Percentiles rank a stretch among this genome's conserved stretches.
Evolutionary conservation across 2,113 vertebrate species (phyloP).

Genomic region (Leptobrachium ailaonicum): DNA sequence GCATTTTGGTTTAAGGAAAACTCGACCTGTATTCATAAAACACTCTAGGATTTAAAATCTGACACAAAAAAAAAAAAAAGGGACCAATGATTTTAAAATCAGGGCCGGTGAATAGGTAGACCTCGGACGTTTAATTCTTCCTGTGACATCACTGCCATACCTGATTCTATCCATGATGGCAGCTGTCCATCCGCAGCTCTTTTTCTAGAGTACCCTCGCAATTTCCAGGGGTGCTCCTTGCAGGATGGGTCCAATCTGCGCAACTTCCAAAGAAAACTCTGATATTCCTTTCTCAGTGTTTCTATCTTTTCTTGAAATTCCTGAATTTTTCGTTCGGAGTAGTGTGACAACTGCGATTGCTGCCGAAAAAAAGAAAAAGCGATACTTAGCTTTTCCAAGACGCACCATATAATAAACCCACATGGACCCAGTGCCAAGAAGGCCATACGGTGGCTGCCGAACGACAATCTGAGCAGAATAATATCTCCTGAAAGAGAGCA

Average conservation of each 20-base stretch:
- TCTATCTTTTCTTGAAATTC: constrained; percentile 72
- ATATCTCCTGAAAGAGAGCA: too few relatives aligned
- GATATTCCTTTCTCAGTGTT: constrained; percentile 69
- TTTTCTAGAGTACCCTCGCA: constrained; percentile 69
- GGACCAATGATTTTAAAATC: too few relatives aligned
- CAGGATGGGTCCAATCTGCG: constrained; percentile 68
- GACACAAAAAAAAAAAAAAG: too few relatives aligned
- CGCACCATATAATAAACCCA: too few relatives aligned
- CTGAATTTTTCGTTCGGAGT: constrained; percentile 76
- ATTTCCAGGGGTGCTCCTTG: constrained; percentile 73
- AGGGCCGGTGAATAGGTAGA: too few relatives aligned
- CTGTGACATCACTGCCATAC: constrained; percentile 10
- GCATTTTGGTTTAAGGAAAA: too few relatives aligned
- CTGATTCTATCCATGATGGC: constrained; percentile 15
- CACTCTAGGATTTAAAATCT: too few relatives aligned
- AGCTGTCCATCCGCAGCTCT: constrained; percentile 45
- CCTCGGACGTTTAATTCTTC: too few relatives aligned
- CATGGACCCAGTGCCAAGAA: too few relatives aligned
- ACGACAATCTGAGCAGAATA: too few relatives aligned
- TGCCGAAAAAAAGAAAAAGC: constrained; percentile 40
- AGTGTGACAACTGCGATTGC: constrained; percentile 77
- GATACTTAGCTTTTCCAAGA: background rate
- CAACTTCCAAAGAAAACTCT: constrained; percentile 67
- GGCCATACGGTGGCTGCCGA: too few relatives aligned
- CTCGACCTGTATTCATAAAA: too few relatives aligned